Percentiles rank a stretch among this genome's conserved stretches.
phyloP scores from a whole-genome alignment of 2,113 vertebrate genomes.

The Ammodytes dubius region DNA sequence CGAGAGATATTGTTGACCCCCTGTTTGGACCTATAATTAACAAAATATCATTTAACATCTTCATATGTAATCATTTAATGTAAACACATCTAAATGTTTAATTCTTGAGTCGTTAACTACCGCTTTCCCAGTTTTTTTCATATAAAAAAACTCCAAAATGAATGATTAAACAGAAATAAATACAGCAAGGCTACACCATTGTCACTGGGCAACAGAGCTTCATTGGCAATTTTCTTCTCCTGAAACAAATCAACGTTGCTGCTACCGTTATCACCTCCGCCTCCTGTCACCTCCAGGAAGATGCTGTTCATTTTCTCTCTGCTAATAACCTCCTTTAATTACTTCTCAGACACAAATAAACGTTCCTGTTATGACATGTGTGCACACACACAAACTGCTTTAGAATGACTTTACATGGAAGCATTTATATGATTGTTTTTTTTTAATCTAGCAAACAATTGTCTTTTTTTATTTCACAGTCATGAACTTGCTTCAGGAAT shows the following conservation, averaged over 20 bases:
- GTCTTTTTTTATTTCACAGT: background rate
- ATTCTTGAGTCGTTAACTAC: background rate
- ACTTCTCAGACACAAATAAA: conserved; percentile 50
- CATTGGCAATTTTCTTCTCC: conserved; percentile 8
- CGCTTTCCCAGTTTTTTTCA: background rate
- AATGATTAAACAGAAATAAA: background rate
- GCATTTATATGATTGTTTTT: conserved; percentile 14
- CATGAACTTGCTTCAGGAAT: background rate
- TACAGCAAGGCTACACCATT: background rate
- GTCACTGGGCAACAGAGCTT: background rate
- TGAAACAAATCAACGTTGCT: conserved; percentile 10
- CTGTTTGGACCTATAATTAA: background rate
- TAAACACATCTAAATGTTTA: background rate
- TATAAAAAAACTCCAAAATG: background rate
- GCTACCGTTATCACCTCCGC: conserved; percentile 41
- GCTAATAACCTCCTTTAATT: conserved; percentile 69
- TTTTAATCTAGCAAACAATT: background rate
- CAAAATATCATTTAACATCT: background rate
- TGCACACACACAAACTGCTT: conserved; percentile 36
- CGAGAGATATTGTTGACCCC: background rate
- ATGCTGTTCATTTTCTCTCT: conserved; percentile 45
- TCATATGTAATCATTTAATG: background rate
- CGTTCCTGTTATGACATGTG: conserved; percentile 43
- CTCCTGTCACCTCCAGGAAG: conserved; percentile 49
- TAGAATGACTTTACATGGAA: background rate